Evolutionary conservation across 1,140 invertebrate species (phyloP).

Genomic region (Capitella teleta): DNA sequence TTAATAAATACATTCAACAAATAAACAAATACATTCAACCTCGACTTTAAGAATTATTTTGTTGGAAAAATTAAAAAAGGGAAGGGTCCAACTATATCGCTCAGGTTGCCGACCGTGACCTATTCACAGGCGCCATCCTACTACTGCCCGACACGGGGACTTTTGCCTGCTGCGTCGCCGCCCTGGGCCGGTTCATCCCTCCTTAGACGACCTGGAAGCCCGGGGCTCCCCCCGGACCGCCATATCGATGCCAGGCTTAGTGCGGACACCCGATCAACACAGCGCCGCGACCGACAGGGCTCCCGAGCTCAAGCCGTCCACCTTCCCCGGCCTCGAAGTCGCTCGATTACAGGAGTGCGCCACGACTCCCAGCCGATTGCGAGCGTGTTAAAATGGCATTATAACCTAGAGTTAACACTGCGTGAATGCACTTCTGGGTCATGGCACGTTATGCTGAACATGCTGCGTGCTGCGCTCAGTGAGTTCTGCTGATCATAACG

Average conservation of each 20-base stretch:
- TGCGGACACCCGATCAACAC: constrained; percentile 51
- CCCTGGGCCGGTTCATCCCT: constrained; percentile 91
- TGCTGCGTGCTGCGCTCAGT: no score
- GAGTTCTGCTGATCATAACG: no score
- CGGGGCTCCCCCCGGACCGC: constrained; percentile 61
- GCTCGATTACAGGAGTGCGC: constrained; percentile 82
- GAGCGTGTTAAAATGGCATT: no score
- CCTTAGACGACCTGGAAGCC: constrained; percentile 74
- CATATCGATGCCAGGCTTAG: constrained; percentile 83
- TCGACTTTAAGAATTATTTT: no score
- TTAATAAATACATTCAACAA: no score
- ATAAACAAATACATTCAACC: no score
- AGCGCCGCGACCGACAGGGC: constrained; percentile 36
- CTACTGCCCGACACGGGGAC: constrained; percentile 90
- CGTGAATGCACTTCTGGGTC: no score
- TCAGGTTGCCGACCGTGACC: constrained; percentile 65
- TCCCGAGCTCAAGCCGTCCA: constrained; percentile 77
- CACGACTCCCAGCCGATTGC: constrained; percentile 38
- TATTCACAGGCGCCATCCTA: constrained; percentile 94
- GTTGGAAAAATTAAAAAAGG: constrained; percentile 49
- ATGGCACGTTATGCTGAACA: no score
- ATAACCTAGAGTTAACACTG: no score
- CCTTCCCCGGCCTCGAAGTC: constrained; percentile 72
- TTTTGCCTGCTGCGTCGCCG: constrained; percentile 94
- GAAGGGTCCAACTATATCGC: constrained; percentile 72